A percentile compares a stretch with the other conserved stretches of the same genome.
These are phyloP conservation scores for Centropristis striata DNA, from an alignment of 2,113 vertebrate species.

Conservation along the genomic window DNA sequence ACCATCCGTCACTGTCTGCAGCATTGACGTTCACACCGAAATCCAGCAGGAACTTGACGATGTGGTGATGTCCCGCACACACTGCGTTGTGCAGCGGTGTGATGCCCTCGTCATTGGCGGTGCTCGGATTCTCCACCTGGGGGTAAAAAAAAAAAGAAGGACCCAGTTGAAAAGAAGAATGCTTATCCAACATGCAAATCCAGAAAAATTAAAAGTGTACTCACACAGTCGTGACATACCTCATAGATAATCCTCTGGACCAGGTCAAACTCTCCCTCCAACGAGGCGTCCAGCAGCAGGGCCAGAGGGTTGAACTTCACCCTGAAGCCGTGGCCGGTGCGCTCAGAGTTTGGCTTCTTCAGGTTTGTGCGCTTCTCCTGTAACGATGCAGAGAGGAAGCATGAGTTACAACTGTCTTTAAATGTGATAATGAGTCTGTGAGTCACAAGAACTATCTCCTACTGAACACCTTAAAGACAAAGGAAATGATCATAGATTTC, in stretches of 20 bases:
- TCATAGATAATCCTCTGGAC: slow-evolving; percentile 98
- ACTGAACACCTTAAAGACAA: too few relatives aligned
- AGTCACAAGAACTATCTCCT: too few relatives aligned
- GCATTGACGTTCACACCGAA: slow-evolving; percentile 98
- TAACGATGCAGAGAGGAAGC: not conserved
- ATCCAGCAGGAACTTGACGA: slow-evolving; percentile 97
- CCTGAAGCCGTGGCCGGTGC: slow-evolving; percentile 93
- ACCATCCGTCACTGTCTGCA: slow-evolving; percentile 98
- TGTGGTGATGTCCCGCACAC: slow-evolving; percentile 98
- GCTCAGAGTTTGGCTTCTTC: slow-evolving; percentile 96
- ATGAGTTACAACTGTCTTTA: not conserved
- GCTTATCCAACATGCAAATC: not conserved
- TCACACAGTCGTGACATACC: slow-evolving; percentile 76
- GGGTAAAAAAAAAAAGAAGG: slow-evolving; percentile 21
- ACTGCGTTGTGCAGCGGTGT: slow-evolving; percentile 97
- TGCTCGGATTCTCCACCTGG: slow-evolving; percentile 98
- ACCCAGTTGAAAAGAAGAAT: not conserved
- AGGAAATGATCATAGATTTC: too few relatives aligned
- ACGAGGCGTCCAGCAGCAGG: slow-evolving; percentile 94
- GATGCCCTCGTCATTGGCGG: slow-evolving; percentile 98
- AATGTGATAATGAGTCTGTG: not conserved
- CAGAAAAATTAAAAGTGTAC: not conserved
- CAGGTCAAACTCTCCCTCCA: slow-evolving; percentile 98
- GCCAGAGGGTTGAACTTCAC: slow-evolving; percentile 98
- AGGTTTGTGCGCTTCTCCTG: slow-evolving; percentile 97